Evolutionary conservation across 2,888 invertebrate species (phyloP).

Genomic region (Ormyrus thymus): DNA sequence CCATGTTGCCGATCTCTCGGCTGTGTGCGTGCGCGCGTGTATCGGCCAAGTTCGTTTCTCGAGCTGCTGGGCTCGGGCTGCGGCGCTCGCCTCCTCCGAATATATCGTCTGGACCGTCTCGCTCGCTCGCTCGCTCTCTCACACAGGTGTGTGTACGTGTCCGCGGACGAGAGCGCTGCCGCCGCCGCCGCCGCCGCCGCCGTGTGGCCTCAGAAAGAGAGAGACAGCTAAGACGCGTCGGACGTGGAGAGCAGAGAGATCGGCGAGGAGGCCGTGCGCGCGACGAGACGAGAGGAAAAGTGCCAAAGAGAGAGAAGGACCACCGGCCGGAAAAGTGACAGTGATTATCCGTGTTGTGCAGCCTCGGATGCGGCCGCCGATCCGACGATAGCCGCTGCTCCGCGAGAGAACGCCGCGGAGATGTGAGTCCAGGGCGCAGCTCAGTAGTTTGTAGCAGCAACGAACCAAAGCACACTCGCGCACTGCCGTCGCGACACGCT

Average conservation of each 20-base stretch:
- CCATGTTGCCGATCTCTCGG: conserved; percentile 82
- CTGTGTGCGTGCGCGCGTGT: conserved; percentile 25
- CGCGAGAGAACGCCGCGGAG: conserved; percentile 64
- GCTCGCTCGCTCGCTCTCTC: not conserved
- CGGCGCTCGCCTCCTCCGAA: conserved; percentile 44
- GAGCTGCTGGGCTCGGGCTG: conserved; percentile 25
- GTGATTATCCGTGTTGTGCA: not conserved
- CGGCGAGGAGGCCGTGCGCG: conserved; percentile 56
- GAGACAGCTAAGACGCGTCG: conserved; percentile 51
- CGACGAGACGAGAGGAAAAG: not conserved
- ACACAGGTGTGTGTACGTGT: conserved; percentile 9
- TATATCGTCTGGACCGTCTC: conserved; percentile 48
- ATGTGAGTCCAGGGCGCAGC: conserved; percentile 70
- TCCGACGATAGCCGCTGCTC: conserved; percentile 42
- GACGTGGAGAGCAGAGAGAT: conserved; percentile 45
- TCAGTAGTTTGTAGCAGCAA: conserved; percentile 72
- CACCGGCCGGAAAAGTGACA: conserved; percentile 9
- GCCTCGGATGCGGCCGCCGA: conserved; percentile 55
- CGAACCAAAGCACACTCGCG: conserved; percentile 48
- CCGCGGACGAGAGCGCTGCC: conserved; percentile 16
- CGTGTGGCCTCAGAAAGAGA: conserved; percentile 48
- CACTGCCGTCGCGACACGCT: not conserved
- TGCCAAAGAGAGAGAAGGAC: conserved; percentile 2
- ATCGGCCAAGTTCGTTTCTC: conserved; percentile 31
- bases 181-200: conserved; percentile 9